phyloP scores from a whole-genome alignment of 2,888 invertebrate genomes.

The Eupithecia inturbata region DNA sequence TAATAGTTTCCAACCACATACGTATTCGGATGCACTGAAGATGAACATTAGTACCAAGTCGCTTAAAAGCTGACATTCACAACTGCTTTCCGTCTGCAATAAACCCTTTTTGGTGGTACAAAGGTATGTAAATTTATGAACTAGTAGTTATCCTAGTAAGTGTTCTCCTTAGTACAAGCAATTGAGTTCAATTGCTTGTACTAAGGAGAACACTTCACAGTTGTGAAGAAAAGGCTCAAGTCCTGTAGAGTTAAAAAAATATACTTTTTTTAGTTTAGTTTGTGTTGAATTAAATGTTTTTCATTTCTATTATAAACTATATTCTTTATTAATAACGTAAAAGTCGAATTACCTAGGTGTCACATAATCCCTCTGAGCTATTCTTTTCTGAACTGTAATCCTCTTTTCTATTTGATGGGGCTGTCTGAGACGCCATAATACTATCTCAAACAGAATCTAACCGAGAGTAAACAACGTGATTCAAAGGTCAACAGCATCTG shows the following conservation, averaged over 20 bases:
- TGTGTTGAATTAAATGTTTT: background rate
- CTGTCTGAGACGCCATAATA: background rate
- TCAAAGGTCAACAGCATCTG: background rate
- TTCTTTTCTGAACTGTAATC: background rate
- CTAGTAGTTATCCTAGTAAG: no score
- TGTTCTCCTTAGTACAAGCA: background rate
- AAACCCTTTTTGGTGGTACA: background rate
- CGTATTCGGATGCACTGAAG: background rate
- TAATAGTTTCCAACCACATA: background rate
- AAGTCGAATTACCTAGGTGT: background rate
- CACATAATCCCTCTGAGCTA: background rate
- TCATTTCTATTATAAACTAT: background rate
- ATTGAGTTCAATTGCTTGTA: no score
- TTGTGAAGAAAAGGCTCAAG: background rate
- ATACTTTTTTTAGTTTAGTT: background rate
- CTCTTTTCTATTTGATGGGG: background rate
- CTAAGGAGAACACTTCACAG: no score
- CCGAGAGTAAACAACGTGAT: slow-evolving; percentile 1
- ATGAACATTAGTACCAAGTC: background rate
- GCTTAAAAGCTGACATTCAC: no score
- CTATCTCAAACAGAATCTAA: background rate
- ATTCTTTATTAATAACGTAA: background rate
- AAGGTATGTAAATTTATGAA: background rate
- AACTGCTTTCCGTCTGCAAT: background rate
- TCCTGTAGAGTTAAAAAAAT: background rate